Evolutionary conservation across 2,113 vertebrate species (phyloP).

Genomic region (Chlorodrepanis virens): DNA sequence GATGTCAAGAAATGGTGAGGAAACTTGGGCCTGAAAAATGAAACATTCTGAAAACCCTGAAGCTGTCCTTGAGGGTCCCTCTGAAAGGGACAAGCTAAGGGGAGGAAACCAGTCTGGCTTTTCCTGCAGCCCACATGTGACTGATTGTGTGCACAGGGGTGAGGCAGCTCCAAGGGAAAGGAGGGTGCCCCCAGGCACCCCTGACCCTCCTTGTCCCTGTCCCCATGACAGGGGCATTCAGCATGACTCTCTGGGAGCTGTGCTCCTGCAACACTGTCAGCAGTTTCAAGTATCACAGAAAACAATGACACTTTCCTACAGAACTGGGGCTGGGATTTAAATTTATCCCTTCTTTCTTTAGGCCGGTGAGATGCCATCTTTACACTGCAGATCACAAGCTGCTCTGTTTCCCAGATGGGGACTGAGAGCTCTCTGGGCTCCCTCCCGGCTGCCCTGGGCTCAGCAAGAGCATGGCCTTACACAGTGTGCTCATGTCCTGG

Average conservation of each 20-base stretch:
- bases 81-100: background rate
- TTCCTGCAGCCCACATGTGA: rapidly evolving
- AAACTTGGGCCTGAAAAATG: background rate
- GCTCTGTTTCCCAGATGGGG: background rate
- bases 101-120: background rate
- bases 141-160: background rate
- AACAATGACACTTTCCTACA: background rate
- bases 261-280: background rate
- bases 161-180: background rate
- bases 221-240: background rate
- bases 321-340: background rate
- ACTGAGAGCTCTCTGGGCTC: background rate
- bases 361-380: background rate
- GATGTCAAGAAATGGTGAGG: background rate
- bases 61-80: background rate
- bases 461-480: background rate
- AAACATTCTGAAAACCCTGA: background rate
- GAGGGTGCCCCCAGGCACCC: background rate
- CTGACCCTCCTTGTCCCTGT: background rate
- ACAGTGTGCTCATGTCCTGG: background rate
- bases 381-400: background rate
- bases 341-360: background rate
- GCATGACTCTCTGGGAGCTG: background rate
- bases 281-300: background rate
- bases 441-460: background rate